A percentile compares a stretch with the other conserved stretches of the same genome.
phyloP scores from a whole-genome alignment of 35 echinoderm and acorn worm genomes.

The Chiridota heheva region DNA sequence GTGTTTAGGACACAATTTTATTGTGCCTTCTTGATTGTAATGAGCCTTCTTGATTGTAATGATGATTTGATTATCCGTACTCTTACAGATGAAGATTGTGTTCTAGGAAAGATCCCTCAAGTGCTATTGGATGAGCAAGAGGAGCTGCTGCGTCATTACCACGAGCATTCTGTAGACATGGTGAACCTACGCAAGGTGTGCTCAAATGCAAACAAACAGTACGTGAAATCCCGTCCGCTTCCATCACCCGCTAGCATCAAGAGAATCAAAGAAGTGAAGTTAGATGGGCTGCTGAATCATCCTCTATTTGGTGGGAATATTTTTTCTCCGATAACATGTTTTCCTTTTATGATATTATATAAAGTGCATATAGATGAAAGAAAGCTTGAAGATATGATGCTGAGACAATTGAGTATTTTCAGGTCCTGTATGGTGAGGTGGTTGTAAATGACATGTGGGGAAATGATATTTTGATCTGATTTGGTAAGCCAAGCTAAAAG shows the following conservation, averaged over 20 bases:
- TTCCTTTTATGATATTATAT: neutral
- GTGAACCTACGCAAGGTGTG: slow-evolving; percentile 50
- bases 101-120: slow-evolving; percentile 76
- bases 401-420: neutral
- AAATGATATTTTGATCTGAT: no score
- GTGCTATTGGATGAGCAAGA: slow-evolving; percentile 72
- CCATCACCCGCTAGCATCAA: slow-evolving; percentile 88
- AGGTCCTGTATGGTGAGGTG: no score
- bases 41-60: no score
- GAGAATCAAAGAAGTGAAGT: slow-evolving; percentile 71
- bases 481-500: no score
- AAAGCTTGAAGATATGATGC: neutral
- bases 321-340: neutral
- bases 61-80: no score
- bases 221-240: slow-evolving; percentile 77
- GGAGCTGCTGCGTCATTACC: slow-evolving; percentile 22
- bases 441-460: no score
- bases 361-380: neutral
- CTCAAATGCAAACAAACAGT: slow-evolving; percentile 77
- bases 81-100: slow-evolving; percentile 55
- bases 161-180: slow-evolving; percentile 61
- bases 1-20: no score
- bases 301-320: slow-evolving; percentile 76
- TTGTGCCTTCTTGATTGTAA: no score
- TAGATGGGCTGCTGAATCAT: slow-evolving; percentile 47